phyloP scores from a whole-genome alignment of 2,797 vertebrate species.

The Microctenopoma steveboyesi region DNA sequence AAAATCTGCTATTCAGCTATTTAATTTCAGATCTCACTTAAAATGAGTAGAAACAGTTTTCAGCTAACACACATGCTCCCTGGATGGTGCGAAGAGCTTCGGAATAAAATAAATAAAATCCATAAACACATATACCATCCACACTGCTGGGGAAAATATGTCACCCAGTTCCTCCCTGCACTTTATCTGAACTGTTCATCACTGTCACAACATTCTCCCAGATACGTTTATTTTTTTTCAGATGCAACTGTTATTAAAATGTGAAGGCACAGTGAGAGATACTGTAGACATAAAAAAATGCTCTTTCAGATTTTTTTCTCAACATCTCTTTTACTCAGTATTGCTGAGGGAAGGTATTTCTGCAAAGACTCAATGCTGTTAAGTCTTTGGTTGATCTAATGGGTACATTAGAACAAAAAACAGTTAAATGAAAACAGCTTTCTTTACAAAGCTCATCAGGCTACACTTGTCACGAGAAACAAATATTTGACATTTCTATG shows the following conservation, averaged over 20 bases:
- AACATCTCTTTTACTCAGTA: not conserved
- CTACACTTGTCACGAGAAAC: too few relatives aligned
- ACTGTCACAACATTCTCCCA: not conserved
- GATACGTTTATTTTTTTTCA: not conserved
- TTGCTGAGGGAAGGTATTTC: not conserved
- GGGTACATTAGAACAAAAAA: not conserved
- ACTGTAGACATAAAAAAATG: not conserved
- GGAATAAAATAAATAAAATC: not conserved
- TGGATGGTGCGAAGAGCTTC: conserved; percentile 10
- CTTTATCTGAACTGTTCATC: conserved; percentile 3
- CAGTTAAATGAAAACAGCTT: not conserved
- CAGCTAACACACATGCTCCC: not conserved
- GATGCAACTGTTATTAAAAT: not conserved
- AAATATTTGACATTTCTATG: too few relatives aligned
- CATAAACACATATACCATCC: conserved; percentile 7
- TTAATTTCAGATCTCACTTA: conserved; percentile 9
- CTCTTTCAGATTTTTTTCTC: not conserved
- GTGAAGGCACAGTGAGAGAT: not conserved
- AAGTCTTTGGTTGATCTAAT: not conserved
- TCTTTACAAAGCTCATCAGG: conserved; percentile 9
- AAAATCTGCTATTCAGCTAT: conserved; percentile 17
- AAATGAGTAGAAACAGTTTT: conserved; percentile 8
- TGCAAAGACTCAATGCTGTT: not conserved
- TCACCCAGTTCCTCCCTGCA: not conserved
- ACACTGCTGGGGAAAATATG: not conserved